Evolutionary conservation across 1,140 invertebrate species (phyloP).

Genomic region (Drosophila saltans): DNA sequence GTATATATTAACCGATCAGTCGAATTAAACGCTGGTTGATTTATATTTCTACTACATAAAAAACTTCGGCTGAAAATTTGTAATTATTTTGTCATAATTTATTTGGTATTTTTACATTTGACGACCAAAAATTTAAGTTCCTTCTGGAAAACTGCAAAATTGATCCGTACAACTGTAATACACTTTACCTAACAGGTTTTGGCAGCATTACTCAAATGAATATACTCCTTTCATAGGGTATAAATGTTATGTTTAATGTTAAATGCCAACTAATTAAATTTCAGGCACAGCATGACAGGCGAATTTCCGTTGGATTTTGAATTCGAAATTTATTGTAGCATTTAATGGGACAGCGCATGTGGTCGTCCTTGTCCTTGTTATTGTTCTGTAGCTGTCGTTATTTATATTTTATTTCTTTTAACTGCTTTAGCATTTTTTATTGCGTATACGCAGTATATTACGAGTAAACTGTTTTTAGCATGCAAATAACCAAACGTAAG

Average conservation of each 20-base stretch:
- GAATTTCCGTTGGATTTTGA: constrained; percentile 19
- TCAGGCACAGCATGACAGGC: constrained; percentile 61
- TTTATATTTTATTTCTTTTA: constrained; percentile 12
- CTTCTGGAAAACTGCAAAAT: too few relatives aligned
- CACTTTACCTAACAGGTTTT: too few relatives aligned
- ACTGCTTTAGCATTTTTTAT: constrained; percentile 55
- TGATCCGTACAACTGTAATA: too few relatives aligned
- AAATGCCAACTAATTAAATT: constrained; percentile 81
- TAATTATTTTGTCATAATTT: too few relatives aligned
- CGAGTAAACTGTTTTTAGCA: constrained; percentile 38
- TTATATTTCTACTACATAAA: too few relatives aligned
- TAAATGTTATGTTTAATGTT: constrained; percentile 69
- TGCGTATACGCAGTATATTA: constrained; percentile 75
- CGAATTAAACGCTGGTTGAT: too few relatives aligned
- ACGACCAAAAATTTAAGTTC: too few relatives aligned
- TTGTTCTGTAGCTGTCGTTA: background rate
- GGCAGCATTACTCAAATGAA: background rate
- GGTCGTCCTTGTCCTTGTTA: constrained; percentile 46
- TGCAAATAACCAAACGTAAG: constrained; percentile 42
- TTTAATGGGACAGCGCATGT: constrained; percentile 68
- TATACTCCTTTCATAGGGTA: background rate
- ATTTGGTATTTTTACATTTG: too few relatives aligned
- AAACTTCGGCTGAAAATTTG: too few relatives aligned
- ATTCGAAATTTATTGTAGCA: constrained; percentile 73
- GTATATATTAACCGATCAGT: too few relatives aligned